Evolutionary conservation across 2,797 vertebrate species (phyloP), one percentile per base, ranked within the genome.

Genomic region (Anniella stebbinsi): DNA sequence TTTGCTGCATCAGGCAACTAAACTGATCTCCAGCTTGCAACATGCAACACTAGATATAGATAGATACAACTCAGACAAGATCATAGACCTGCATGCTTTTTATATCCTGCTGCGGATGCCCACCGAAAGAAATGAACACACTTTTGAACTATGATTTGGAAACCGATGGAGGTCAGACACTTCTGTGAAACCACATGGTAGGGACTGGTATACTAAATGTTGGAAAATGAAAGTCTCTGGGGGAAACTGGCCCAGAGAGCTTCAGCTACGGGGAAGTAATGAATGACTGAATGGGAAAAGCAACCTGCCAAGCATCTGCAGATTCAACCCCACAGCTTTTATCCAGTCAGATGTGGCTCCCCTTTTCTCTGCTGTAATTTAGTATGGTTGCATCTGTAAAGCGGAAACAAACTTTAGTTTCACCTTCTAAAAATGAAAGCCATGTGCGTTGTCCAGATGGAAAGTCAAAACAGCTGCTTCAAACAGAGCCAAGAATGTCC

Each of bases 401-500:
- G 77, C 73, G 80, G 66, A 86, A n/a, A 7, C 12, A 83, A 48
- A 41, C 67, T 48, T 45, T 45, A 45, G 45, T 45, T 89, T 91
- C 41, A 57, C 60, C 75, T 84, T 84, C 78, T 91, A 82, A 87
- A 92, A 91, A 5, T 30, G 45, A 90, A 91, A 73, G 82, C 73
- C 88, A 67, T 30, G 67, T 81, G 70, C 48, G 89, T 77, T 25
- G 9, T 91, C 86, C 63, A 90, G 86, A 84, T 54, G 51, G 78
- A 84, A 88, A 90, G 54, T 48, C 23, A 82, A 92, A 90, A 80
- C 89, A 92, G 88, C 80, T 86, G 83, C 63, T 84, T 88, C 72
- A 87, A 87, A 48, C 21, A 72, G 78, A 92, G 85, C 84, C 88
- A 90, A 86, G 87, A 90, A 88, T 23, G 10, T 80, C 67, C 72